Evolutionary conservation across 2,888 invertebrate genomes (phyloP), one percentile per base, ranked within the genome.

Genomic region (Polydrusus cervinus): DNA sequence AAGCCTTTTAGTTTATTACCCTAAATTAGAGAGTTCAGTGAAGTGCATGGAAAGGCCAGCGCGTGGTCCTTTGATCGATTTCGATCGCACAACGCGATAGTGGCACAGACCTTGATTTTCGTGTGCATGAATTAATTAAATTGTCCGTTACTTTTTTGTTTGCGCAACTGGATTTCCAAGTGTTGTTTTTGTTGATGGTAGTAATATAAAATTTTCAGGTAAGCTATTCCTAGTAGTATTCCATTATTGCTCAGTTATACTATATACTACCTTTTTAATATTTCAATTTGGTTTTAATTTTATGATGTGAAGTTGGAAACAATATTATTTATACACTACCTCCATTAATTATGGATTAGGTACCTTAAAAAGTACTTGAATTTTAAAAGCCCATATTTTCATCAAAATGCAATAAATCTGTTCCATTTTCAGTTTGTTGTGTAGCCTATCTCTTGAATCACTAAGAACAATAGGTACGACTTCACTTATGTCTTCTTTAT

Each of bases 51-150:
- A 55, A 64, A 25, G n/a, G 64, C 10, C 64, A 14, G 30, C 20
- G 45, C 13, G 6, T 30, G 49, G 34, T 43, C 70, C 11, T 40
- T 16, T 55, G 30, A 71, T 64, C 64, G 64, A 64, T 64, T 49
- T 64, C 14, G 49, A 64, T 64, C 49, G 64, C 49, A 64, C 47
- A 16, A 30, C 64, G 49, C 49, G 64, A 65, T 71, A 53, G 71
- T 45, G 64, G 34, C 25, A 71, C 45, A 43, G 64, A 64, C 71
- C 71, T 71, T 71, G 71, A 55, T 60, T 69, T 71, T 65, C 20
- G 55, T 67, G 67, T 40, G 25, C 40, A 55, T 71, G 38, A 34
- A 45, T 40, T 47, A 45, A 30, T 62, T 57, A 25, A 70, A 3
- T 57, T 55, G 49, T 30, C 18, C 43, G n/a, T 16, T 71, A 34